Evolutionary conservation across 1,140 invertebrate genomes (phyloP), one percentile per base, ranked within the genome.

Genomic region (Diabrotica virgifera): DNA sequence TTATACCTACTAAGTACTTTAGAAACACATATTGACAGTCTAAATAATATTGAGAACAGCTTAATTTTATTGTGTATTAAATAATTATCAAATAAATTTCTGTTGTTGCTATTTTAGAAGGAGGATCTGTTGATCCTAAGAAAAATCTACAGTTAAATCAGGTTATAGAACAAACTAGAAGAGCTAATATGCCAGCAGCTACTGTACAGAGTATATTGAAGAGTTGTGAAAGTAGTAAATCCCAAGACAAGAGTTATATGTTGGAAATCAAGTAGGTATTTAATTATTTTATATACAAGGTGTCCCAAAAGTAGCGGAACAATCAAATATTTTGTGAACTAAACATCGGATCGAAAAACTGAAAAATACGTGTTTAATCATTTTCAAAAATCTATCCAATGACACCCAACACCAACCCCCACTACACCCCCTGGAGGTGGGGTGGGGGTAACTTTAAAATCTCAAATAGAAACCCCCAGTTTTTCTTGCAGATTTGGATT

Each of bases 171-270:
- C 76, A 83, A 71, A 86, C 86, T 2, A 82, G 82, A 64, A 84
- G 83, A 58, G 78, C 78, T 12, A 85, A 83, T 69, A 85, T 90
- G 81, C 85, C 88, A 4, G 57, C 68, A 11, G 76, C 83, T 2
- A 82, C 84, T 0, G 82, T 90, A 62, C 85, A 87, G 65, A 83
- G 75, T 74, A 77, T 80, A 11, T 71, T 90, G 0, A 83, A 85
- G 70, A 84, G 77, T 72, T 74, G 82, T 11, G 72, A 82, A 60
- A 74, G 69, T 9, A 52, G 70, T 10, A 79, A 81, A 46, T 71
- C 69, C 4, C 76, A 78, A 40, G 53, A 63, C 7, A 78, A 81
- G 59, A 69, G 71, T 4, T 66, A 79, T 64, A 38, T 78, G 4
- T 0, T 84, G 0, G 77, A 81, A 56, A 73, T 84, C 10, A 76